A percentile compares a stretch with the other conserved stretches of the same genome.
Evolutionary conservation across 2,888 invertebrate genomes (phyloP).

Genomic region (Caenorhabditis afra): DNA sequence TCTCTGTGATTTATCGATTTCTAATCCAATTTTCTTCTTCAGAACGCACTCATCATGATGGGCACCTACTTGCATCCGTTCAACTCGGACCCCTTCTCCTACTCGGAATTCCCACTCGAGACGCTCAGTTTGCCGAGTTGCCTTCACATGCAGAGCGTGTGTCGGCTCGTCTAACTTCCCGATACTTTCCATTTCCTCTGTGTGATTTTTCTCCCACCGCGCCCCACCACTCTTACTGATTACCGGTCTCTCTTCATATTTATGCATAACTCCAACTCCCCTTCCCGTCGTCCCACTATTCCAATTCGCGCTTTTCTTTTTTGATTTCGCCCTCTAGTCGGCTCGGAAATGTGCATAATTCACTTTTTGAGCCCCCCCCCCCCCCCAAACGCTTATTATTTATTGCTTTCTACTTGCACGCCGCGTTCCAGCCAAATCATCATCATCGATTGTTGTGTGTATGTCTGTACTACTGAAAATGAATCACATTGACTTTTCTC

Average conservation of each 20-base stretch:
- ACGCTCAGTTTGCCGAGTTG: slow-evolving; percentile 75
- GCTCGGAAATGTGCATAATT: slow-evolving; percentile 28
- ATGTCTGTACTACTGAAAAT: too few relatives aligned
- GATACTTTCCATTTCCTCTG: not conserved
- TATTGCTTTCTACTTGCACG: slow-evolving; percentile 26
- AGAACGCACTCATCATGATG: slow-evolving; percentile 73
- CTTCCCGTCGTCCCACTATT: too few relatives aligned
- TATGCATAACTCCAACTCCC: too few relatives aligned
- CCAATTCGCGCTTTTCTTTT: too few relatives aligned
- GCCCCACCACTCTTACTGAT: slow-evolving; percentile 13
- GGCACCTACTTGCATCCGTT: slow-evolving; percentile 77
- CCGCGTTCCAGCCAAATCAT: too few relatives aligned
- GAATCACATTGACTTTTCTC: too few relatives aligned
- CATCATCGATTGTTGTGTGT: too few relatives aligned
- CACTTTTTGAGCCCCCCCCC: slow-evolving; percentile 40
- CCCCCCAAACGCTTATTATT: too few relatives aligned
- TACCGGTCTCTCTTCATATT: slow-evolving; percentile 38
- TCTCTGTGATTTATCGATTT: too few relatives aligned
- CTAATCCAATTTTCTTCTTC: slow-evolving; percentile 6
- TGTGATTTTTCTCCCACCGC: slow-evolving; percentile 5
- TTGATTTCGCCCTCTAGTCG: slow-evolving; percentile 49
- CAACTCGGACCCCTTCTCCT: slow-evolving; percentile 73
- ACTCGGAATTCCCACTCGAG: slow-evolving; percentile 74
- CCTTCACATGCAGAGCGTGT: slow-evolving; percentile 72
- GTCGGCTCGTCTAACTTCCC: slow-evolving; percentile 69